Base-by-base conservation (phyloP, 2,113 vertebrate species). In the Austrofundulus limnaeus region DNA sequence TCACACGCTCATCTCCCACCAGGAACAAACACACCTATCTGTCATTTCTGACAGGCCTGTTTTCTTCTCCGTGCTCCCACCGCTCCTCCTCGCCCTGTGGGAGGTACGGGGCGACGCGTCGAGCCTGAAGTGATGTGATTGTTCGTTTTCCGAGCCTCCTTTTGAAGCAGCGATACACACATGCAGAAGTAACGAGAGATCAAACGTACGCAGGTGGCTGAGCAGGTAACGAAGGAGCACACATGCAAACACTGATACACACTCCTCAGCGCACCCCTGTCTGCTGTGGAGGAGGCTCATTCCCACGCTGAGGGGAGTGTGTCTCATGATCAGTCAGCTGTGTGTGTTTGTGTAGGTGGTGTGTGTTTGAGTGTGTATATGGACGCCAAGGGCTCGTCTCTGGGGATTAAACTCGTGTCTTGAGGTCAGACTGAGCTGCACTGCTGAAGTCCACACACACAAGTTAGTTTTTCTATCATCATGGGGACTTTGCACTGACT, bases 81-180 rank as follows among this genome's bases (percentile, higher is more conserved):
- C 63, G 52, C 61, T 79, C 69, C 61, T 79, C 69, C 41, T 78
- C 24, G 2, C 78, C 62, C 78, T 4, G 68, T 79, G 78, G 82
- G 86, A 83, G 84, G 84, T 58, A 70, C 65, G 72, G 37, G 55
- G 66, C 67, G 84, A 76, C 80, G 82, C 49, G 80, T 46, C 15
- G 60, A 74, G 78, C 63, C 66, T 76, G 67, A 77, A 84, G 66
- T 81, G 81, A 86, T 86, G 85, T 84, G 78, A 81, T 78, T 85
- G 85, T 87, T 82, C 65, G 72, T 84, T 75, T 53, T 63, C 45
- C 60, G 61, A 64, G 73, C 71, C 34, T 47, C 61, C 31, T 34
- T 82, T 38, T 85, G 61, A 76, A 60, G 55, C 37, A 25, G 14
- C 25, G 47, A 62, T 43, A 21, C 48, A 47, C 48, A 47, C 66